These are phyloP conservation scores for Halcyon senegalensis DNA, from an alignment of 2,113 vertebrate species.

Conservation along the genomic window DNA sequence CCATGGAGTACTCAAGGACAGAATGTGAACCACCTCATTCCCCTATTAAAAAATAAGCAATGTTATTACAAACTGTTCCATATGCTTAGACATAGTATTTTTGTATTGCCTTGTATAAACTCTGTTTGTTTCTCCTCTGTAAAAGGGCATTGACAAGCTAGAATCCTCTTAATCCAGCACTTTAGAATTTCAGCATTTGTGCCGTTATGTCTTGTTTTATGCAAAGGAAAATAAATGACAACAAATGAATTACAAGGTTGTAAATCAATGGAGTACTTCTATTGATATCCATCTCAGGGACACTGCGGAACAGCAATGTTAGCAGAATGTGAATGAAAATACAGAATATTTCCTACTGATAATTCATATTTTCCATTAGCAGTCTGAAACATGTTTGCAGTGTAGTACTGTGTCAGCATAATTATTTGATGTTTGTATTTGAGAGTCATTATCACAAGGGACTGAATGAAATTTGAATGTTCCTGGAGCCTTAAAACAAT, in stretches of 20 bases:
- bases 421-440: background rate
- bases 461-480: background rate
- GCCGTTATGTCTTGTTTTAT: constrained; percentile 38
- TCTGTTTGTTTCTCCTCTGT: constrained; percentile 11
- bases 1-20: constrained; percentile 45
- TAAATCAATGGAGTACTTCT: constrained; percentile 61
- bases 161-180: constrained; percentile 38
- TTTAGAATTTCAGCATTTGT: background rate
- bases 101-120: constrained; percentile 43
- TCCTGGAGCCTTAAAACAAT: background rate
- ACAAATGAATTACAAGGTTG: constrained; percentile 54
- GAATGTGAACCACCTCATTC: background rate
- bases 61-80: constrained; percentile 45
- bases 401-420: background rate
- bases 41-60: background rate
- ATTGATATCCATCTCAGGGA: constrained; percentile 10
- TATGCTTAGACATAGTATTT: background rate
- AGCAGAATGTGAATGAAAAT: constrained; percentile 28
- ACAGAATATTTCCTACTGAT: background rate
- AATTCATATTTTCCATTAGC: constrained; percentile 29
- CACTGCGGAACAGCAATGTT: background rate
- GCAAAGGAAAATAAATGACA: constrained; percentile 54
- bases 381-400: background rate
- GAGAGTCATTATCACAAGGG: background rate
- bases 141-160: background rate